Conservation (phyloP, 2,888 invertebrate genomes). For the Campoplex nolae region DNA sequence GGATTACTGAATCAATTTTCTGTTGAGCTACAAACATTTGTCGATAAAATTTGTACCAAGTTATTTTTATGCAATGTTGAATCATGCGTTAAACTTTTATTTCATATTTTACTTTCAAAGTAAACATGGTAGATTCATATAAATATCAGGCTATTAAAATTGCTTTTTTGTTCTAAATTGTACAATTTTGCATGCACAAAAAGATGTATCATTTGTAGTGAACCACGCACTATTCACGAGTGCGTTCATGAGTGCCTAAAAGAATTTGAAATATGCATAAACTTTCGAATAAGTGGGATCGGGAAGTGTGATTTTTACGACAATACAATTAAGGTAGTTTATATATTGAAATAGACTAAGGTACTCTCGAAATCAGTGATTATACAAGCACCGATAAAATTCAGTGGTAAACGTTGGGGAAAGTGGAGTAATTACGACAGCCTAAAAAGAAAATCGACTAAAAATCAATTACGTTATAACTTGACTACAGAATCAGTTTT, state of each 20-base stretch:
- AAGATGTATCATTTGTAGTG: constrained; percentile 10
- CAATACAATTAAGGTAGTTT: neutral
- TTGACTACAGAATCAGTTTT: too few species aligned
- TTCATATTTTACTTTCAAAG: neutral
- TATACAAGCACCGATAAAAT: constrained; percentile 2
- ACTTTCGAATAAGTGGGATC: neutral
- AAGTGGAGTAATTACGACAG: too few species aligned
- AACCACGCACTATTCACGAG: constrained; percentile 5
- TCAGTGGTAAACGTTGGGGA: neutral
- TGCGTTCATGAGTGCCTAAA: neutral
- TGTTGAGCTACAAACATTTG: neutral
- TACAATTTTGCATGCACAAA: constrained; percentile 31
- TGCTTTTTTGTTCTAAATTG: too few species aligned
- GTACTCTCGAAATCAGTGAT: constrained; percentile 30
- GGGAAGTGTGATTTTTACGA: neutral
- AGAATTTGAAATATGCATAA: neutral
- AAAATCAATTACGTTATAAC: too few species aligned
- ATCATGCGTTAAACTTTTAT: neutral
- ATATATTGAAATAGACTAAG: constrained; percentile 25
- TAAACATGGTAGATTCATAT: neutral
- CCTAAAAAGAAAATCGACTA: too few species aligned
- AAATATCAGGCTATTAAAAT: too few species aligned
- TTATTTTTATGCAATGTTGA: neutral
- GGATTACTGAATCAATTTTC: neutral
- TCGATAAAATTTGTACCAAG: neutral